These are phyloP conservation scores for Spinus olivaceus DNA, from an alignment of 2,797 vertebrate genomes.

Conservation along the genomic window DNA sequence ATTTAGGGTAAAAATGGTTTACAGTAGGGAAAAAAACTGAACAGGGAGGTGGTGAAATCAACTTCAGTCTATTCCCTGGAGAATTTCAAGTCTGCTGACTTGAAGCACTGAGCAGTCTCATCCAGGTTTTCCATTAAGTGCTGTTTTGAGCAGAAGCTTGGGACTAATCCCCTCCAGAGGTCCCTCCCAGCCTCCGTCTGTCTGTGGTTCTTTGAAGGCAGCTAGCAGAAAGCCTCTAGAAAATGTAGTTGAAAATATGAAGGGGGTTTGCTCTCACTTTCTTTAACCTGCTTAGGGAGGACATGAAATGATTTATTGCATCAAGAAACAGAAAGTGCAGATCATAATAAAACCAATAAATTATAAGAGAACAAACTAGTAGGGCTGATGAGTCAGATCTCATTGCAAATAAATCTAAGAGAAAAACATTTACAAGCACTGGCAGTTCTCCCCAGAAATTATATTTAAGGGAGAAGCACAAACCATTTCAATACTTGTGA, in stretches of 20 bases:
- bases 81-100: background rate
- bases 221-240: background rate
- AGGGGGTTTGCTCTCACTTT: background rate
- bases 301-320: slow-evolving; percentile 28
- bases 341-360: slow-evolving; percentile 49
- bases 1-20: background rate
- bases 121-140: background rate
- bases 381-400: slow-evolving; percentile 4
- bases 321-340: slow-evolving; percentile 33
- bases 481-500: background rate
- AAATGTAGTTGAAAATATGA: background rate
- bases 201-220: background rate
- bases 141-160: background rate
- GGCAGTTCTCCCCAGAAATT: background rate
- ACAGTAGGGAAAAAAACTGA: background rate
- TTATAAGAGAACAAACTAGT: slow-evolving; percentile 7
- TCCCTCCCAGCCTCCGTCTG: background rate
- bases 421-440: background rate
- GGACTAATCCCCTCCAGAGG: background rate
- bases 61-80: background rate
- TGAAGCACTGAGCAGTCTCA: background rate
- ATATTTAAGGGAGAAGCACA: background rate
- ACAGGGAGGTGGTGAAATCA: background rate
- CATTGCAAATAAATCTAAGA: slow-evolving; percentile 24
- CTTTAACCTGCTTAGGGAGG: slow-evolving; percentile 2